phyloP scores from a whole-genome alignment of 2,888 invertebrate genomes.

The Nemurella pictetii region DNA sequence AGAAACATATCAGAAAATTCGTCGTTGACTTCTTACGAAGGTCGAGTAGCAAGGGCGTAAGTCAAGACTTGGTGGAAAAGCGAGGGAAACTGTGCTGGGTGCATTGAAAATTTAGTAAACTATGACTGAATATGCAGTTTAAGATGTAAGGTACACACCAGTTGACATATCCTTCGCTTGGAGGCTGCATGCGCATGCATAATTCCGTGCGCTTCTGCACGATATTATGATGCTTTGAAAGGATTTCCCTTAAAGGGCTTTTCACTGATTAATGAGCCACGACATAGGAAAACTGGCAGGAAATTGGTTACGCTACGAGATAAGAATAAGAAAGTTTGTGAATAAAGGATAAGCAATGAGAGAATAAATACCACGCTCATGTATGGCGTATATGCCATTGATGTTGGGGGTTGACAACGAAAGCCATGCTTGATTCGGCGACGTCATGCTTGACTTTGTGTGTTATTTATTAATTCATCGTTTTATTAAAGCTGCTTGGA shows the following conservation, averaged over 20 bases:
- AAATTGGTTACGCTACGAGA: constrained; percentile 1
- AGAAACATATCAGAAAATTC: no score
- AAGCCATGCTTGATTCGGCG: not conserved
- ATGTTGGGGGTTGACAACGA: not conserved
- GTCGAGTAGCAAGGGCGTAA: no score
- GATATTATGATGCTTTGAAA: constrained; percentile 5
- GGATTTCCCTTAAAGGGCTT: constrained; percentile 2
- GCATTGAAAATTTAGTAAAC: not conserved
- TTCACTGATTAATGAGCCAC: constrained; percentile 24
- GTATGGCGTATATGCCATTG: not conserved
- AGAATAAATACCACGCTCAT: not conserved
- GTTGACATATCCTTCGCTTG: not conserved
- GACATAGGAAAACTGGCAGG: not conserved
- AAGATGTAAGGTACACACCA: not conserved
- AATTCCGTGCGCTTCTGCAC: constrained; percentile 6
- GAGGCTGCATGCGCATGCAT: not conserved
- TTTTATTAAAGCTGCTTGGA: constrained; percentile 1
- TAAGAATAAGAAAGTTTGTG: constrained; percentile 8
- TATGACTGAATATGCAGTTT: not conserved
- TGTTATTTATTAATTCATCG: not conserved
- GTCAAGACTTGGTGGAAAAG: no score
- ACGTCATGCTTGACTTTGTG: constrained; percentile 6
- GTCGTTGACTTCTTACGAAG: no score
- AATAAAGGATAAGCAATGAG: constrained; percentile 10
- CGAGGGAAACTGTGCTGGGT: no score